These are phyloP conservation scores for Heliconius hortense DNA, from an alignment of 2,888 invertebrate species.

Conservation along the genomic window DNA sequence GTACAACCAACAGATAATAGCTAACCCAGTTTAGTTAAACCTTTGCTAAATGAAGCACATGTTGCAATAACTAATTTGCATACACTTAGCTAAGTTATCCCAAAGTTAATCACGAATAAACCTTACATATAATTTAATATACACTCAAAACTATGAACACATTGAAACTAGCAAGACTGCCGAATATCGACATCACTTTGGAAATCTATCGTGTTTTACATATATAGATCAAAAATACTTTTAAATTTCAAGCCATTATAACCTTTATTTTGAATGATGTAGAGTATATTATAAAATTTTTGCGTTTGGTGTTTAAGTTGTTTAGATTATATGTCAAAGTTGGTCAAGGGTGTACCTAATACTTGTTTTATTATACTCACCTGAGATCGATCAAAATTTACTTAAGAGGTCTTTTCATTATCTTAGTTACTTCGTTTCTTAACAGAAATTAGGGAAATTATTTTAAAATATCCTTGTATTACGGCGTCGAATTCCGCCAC, in stretches of 20 bases:
- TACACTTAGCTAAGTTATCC: slow-evolving; percentile 39
- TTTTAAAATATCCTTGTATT: background rate
- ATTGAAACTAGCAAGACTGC: slow-evolving; percentile 43
- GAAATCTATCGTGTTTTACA: background rate
- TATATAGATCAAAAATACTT: background rate
- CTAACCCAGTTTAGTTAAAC: slow-evolving; percentile 20
- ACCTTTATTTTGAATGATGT: background rate
- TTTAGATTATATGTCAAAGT: slow-evolving; percentile 14
- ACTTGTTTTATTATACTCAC: slow-evolving; percentile 40
- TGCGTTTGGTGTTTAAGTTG: background rate
- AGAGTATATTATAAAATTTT: background rate
- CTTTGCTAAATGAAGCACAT: slow-evolving; percentile 33
- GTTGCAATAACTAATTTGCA: slow-evolving; percentile 39
- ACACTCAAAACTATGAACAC: slow-evolving; percentile 45
- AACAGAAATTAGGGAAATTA: background rate
- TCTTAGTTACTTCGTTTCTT: background rate
- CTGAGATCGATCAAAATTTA: slow-evolving; percentile 41
- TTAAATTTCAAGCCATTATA: slow-evolving; percentile 12
- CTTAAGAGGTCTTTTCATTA: slow-evolving; percentile 17
- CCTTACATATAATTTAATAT: slow-evolving; percentile 44
- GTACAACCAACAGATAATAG: background rate
- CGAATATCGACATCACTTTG: slow-evolving; percentile 43
- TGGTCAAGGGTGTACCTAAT: slow-evolving; percentile 37
- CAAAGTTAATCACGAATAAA: slow-evolving; percentile 43
- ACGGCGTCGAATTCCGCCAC: no score